Percentiles rank a stretch among this genome's conserved stretches.
Evolutionary conservation across 1,140 invertebrate species (phyloP).

Genomic region (Drosophila setifemur): DNA sequence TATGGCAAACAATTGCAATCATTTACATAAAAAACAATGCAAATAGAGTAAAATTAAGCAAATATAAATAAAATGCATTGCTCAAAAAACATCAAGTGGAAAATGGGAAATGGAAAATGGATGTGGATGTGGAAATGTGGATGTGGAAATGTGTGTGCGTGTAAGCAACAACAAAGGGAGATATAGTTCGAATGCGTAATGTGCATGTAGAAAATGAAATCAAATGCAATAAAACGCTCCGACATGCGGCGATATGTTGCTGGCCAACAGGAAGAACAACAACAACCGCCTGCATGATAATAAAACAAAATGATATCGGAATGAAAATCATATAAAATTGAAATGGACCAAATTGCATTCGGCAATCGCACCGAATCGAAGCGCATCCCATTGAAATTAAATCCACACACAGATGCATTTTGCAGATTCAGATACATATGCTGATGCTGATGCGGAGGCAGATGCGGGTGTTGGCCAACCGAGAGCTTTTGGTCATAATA

Average conservation of each 20-base stretch:
- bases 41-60: slow-evolving; percentile 55
- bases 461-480: slow-evolving; percentile 8
- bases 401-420: not conserved
- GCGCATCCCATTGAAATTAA: not conserved
- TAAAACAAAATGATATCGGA: slow-evolving; percentile 33
- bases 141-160: not conserved
- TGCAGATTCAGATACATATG: no score
- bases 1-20: slow-evolving; percentile 37
- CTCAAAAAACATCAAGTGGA: slow-evolving; percentile 31
- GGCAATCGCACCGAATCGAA: not conserved
- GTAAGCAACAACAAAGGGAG: not conserved
- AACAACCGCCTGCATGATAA: slow-evolving; percentile 13
- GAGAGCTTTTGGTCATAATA: not conserved
- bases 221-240: slow-evolving; percentile 43
- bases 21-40: slow-evolving; percentile 67
- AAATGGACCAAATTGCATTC: slow-evolving; percentile 18
- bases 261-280: not conserved
- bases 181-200: not conserved
- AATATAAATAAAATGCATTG: slow-evolving; percentile 60
- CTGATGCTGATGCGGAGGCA: no score
- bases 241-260: slow-evolving; percentile 14
- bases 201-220: slow-evolving; percentile 37
- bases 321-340: slow-evolving; percentile 41
- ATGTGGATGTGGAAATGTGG: slow-evolving; percentile 13
- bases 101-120: slow-evolving; percentile 34